Base-by-base conservation (phyloP, 2,888 invertebrate genomes). In the Automeris io region DNA sequence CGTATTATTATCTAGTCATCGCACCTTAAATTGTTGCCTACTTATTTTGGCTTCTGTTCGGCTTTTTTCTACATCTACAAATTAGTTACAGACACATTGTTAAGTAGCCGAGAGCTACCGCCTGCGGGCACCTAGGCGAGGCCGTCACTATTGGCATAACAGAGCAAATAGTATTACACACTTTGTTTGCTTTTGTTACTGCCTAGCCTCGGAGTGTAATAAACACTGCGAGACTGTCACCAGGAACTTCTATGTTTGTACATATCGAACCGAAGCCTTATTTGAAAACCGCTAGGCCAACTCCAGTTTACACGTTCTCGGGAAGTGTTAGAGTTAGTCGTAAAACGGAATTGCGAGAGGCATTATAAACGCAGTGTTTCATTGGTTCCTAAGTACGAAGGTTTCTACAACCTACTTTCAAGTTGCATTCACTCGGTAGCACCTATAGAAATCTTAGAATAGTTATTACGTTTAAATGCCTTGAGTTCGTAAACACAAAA, bases 121-220 rank as follows among this genome's bases (percentile, higher is more conserved):
- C 57, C 53, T 54, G 51, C 53, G 52, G 61, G 64, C 67, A 66
- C 62, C 64, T 59, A 63, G 75, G 64, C 61, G 73, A 69, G 78
- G 79, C 70, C 76, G 66, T 52, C 51, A 48, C 49, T 80, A 68
- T 77, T 71, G 61, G 70, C 63, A 53, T 58, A 64, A 66, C 51
- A 50, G 56, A 51, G 57, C 63, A 79, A 82, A 82, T 68, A 79
- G 53, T 49, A 57, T 54, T 59, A 64, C 61, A 50, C 48, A 52
- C 47, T 50, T 49, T 75, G 67, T 77, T 75, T 73, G 61, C 67
- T 57, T 60, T 67, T 54, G 61, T 70, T 65, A 71, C 69, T 58
- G 57, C 61, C 65, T 45, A 49, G 64, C 57, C 51, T 49, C 59
- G 59, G 56, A n/a, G 60, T 71, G 69, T 57, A 70, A 18, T 31